Evolutionary conservation across 2,797 vertebrate genomes (phyloP).

Genomic region (Coilia nasus): DNA sequence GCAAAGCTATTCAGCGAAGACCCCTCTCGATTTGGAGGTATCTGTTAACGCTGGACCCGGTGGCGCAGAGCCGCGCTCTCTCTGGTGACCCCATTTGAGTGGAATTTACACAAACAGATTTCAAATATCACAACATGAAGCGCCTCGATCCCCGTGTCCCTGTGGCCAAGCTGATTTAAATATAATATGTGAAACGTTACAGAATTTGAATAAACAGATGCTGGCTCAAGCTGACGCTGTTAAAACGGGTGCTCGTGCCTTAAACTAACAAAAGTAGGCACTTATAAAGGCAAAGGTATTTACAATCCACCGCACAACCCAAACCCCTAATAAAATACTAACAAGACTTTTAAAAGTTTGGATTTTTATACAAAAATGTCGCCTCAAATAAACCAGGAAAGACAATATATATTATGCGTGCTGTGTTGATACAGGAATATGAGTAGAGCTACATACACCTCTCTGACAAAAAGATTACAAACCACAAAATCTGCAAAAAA

Average conservation of each 20-base stretch:
- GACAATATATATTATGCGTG: no score
- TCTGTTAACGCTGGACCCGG: neutral
- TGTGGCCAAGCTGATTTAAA: slow-evolving; percentile 41
- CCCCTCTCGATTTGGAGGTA: slow-evolving; percentile 27
- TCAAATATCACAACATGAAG: slow-evolving; percentile 40
- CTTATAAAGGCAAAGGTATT: neutral
- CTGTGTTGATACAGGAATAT: no score
- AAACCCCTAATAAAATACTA: no score
- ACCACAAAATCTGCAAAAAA: neutral
- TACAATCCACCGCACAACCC: no score
- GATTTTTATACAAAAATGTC: no score
- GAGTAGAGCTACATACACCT: no score
- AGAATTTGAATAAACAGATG: slow-evolving; percentile 49
- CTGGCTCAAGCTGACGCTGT: slow-evolving; percentile 21
- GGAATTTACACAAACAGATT: slow-evolving; percentile 38
- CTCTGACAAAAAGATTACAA: neutral
- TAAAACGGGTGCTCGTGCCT: neutral
- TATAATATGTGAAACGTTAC: slow-evolving; percentile 37
- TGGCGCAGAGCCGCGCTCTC: slow-evolving; percentile 26
- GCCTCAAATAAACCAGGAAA: no score
- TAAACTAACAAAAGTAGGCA: neutral
- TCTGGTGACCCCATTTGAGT: slow-evolving; percentile 26
- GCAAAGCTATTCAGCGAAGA: slow-evolving; percentile 18
- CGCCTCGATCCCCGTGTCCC: slow-evolving; percentile 19
- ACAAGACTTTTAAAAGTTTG: no score